Evolutionary conservation across 2,113 vertebrate species (phyloP).

Genomic region (Mellivora capensis): DNA sequence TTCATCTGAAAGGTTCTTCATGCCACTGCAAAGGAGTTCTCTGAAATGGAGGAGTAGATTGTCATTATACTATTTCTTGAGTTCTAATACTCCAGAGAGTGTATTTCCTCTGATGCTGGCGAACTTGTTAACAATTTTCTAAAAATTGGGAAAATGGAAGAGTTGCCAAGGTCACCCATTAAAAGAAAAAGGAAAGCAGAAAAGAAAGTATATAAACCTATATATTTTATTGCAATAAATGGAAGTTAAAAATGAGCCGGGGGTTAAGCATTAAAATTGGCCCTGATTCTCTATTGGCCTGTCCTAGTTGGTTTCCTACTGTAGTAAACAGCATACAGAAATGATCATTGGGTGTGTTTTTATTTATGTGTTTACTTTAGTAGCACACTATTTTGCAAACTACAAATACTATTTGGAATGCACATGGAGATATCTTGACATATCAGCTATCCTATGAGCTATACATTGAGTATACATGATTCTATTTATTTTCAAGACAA

Average conservation of each 20-base stretch:
- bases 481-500: constrained; percentile 24
- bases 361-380: not conserved
- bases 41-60: not conserved
- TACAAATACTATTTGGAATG: not conserved
- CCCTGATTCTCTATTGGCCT: not conserved
- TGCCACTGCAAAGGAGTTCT: not conserved
- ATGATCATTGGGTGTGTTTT: not conserved
- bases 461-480: not conserved
- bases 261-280: not conserved
- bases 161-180: constrained; percentile 9
- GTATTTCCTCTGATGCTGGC: constrained; percentile 14
- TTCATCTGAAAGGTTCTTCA: not conserved
- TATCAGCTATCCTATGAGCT: not conserved
- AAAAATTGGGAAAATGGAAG: constrained; percentile 37
- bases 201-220: constrained; percentile 19
- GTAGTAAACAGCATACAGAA: not conserved
- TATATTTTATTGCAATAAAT: constrained; percentile 40
- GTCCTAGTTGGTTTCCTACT: not conserved
- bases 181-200: constrained; percentile 34
- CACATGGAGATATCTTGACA: not conserved
- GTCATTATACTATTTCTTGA: not conserved
- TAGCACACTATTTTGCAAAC: not conserved
- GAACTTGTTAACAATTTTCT: constrained; percentile 32
- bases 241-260: not conserved
- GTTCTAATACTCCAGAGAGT: not conserved